Base-by-base conservation (phyloP, 2,113 vertebrate genomes). In the Sebastes schlegelii region DNA sequence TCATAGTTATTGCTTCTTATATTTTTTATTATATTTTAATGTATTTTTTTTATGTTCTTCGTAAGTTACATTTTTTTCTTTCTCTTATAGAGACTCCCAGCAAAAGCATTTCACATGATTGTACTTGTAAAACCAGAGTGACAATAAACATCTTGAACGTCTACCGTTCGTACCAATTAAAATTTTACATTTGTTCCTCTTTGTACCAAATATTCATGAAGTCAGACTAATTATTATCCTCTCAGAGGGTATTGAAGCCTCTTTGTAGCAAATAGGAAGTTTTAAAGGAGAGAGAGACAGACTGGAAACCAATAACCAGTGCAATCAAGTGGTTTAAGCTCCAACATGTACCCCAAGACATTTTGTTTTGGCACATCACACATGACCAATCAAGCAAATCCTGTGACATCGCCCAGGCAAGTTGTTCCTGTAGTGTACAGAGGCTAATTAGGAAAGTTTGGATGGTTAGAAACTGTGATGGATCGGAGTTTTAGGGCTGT, bases 401-500 rank as follows among this genome's bases (percentile, higher is more conserved):
- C 57, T 74, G 49, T n/a, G 4, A 73, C 60, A 48, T 48, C 23
- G 60, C 19, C n/a, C 6, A 62, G 21, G 42, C 42, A 14, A 0
- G 0, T 57, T 84, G 60, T 3, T 55, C 3, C 57, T 82, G 43
- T 21, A 21, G 26, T 0, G 66, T 34, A 5, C 83, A 69, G 77
- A 11, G 43, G 54, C 71, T 80, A 67, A 87, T 79, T 86, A 21
- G 80, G 19, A 43, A 66, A 61, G 45, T 62, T 73, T 70, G 23
- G n/a, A 45, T 6, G 4, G 42, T 79, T 58, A 64, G 40, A 66
- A 45, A 55, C 0, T 3, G 42, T 34, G 52, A 34, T 4, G 42
- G 21, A 16, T 57, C 8, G 8, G 57, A 46, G 21, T 73, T 84
- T 71, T 69, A 49, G 8, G 2, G 42, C 4, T 70, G 26, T 80